These are phyloP conservation scores for Tyto alba DNA, from an alignment of 2,113 vertebrate species.

Conservation along the genomic window DNA sequence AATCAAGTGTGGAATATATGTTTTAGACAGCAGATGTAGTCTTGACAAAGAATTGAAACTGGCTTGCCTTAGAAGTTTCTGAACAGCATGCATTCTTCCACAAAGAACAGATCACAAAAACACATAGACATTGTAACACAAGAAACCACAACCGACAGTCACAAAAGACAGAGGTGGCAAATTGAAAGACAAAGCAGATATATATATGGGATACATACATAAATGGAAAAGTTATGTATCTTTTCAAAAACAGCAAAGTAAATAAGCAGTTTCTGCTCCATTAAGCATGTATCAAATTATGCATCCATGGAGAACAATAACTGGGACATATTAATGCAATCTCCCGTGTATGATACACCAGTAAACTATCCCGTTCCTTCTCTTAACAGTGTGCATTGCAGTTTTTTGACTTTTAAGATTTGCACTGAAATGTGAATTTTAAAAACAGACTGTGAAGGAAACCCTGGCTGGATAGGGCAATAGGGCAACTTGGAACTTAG, in stretches of 20 bases:
- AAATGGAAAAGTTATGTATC: not conserved
- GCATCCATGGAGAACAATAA: not conserved
- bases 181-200: not conserved
- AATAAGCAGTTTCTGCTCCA: not conserved
- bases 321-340: not conserved
- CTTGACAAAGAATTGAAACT: accelerated
- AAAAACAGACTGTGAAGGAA: not conserved
- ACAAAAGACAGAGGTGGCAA: not conserved
- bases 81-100: not conserved
- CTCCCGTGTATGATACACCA: not conserved
- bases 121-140: not conserved
- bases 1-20: too few species aligned
- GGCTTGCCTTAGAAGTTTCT: not conserved
- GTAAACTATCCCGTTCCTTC: not conserved
- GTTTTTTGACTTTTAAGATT: not conserved
- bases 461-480: not conserved
- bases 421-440: not conserved
- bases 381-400: not conserved
- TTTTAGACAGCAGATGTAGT: too few species aligned
- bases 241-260: not conserved
- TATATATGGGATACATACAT: not conserved
- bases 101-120: not conserved
- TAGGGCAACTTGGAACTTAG: not conserved
- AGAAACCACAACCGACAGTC: not conserved
- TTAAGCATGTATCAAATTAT: not conserved